These are phyloP conservation scores for Dicyrtoma fusca DNA, from an alignment of 2,888 invertebrate species.

Conservation along the genomic window DNA sequence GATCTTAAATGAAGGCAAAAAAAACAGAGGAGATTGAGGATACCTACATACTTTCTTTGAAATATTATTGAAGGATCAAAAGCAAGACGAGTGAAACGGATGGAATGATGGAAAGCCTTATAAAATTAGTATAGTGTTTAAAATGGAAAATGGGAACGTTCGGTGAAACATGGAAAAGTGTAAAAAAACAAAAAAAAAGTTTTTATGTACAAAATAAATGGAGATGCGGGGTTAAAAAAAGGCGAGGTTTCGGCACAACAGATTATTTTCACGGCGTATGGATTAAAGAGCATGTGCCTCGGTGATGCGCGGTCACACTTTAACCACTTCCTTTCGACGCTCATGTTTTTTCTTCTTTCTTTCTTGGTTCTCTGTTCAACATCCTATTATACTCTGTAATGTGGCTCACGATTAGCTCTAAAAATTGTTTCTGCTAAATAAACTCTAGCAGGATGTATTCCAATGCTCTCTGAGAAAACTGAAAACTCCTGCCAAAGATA, in stretches of 20 bases:
- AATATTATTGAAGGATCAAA: too few relatives aligned
- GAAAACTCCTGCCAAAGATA: constrained; percentile 19
- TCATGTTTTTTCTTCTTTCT: constrained; percentile 18
- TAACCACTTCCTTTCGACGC: constrained; percentile 42
- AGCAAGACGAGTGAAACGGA: neutral
- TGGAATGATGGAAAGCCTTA: neutral
- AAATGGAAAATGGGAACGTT: too few relatives aligned
- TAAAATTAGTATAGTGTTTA: neutral
- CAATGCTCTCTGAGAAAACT: neutral
- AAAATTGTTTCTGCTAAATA: constrained; percentile 21
- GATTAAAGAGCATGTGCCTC: constrained; percentile 38
- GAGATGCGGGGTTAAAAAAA: constrained; percentile 28
- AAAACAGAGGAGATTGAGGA: too few relatives aligned
- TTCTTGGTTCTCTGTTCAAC: neutral
- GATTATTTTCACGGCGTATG: constrained; percentile 37
- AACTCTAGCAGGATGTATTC: constrained; percentile 23
- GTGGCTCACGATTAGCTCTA: constrained; percentile 21
- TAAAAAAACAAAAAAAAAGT: constrained; percentile 7
- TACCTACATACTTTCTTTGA: too few relatives aligned
- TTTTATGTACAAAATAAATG: neutral
- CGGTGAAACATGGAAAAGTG: constrained; percentile 6
- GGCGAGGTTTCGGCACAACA: constrained; percentile 32
- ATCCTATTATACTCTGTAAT: constrained; percentile 4
- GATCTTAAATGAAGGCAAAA: too few relatives aligned
- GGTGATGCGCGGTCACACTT: constrained; percentile 41